Evolutionary conservation across 2,888 invertebrate species (phyloP), one percentile per base, ranked within the genome.

Genomic region (Lysandra bellargus): DNA sequence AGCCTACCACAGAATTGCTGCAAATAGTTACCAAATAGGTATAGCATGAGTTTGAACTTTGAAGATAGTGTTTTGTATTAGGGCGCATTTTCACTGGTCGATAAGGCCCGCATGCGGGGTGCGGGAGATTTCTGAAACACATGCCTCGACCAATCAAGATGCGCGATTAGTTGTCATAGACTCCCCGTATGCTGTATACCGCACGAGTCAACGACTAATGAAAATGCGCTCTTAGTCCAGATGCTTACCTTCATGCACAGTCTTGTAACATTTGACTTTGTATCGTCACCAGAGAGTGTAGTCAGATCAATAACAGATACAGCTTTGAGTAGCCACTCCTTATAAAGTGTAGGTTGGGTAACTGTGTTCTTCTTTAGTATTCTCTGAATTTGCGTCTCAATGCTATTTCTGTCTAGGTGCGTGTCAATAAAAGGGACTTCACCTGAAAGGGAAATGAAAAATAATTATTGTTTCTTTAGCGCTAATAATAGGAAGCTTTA

Each of bases 241-340:
- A 12, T 30, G 23, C 12, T 80, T 87, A 98, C 98, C 95, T 97
- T 98, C 80, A 96, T 92, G 87, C 98, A 98, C 1, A 99, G 95
- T 78, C 97, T 95, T 37, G 96, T 90, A 0, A 99, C 98, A 93
- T 98, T 98, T 17, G 96, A 95, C 9, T 89, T 88, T 0, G 97
- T 97, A 87, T 98, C 98, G 91, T 97, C 97, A 64, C 98, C 98
- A 78, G 97, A 96, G 78, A 99, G 94, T 2, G 99, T 99, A 1
- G 99, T 99, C 83, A 99, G 95, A 91, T 99, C 99, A 82, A 99
- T 98, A 80, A 98, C 96, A 57, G 97, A 96, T 7, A 99, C 95
- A 1, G 98, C 97, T 87, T 97, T 96, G 40, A 98, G 86, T 17
- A 99, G 94, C 97, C 98, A 98, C 14, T 96, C 96, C 69, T 96